Conservation (phyloP, 2,113 vertebrate species). For the Myrmecophaga tridactyla region DNA sequence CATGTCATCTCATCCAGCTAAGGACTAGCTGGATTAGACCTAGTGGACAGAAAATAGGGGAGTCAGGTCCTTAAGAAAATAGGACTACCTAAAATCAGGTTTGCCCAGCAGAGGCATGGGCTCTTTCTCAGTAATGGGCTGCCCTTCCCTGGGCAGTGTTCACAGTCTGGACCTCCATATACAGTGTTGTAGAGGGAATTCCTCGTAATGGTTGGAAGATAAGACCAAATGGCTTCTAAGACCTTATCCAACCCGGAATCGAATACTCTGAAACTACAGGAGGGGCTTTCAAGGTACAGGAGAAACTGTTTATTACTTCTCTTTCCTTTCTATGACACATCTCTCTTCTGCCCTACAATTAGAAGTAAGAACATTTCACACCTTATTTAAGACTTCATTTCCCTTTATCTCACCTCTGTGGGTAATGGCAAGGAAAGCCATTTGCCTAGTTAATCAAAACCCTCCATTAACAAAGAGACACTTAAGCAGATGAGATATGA, state of each 20-base stretch:
- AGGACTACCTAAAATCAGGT: not conserved
- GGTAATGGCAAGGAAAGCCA: constrained; percentile 54
- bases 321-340: not conserved
- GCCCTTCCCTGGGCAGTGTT: not conserved
- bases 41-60: not conserved
- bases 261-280: not conserved
- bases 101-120: not conserved
- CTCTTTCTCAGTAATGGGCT: not conserved
- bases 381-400: constrained; percentile 58
- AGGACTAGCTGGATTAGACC: not conserved
- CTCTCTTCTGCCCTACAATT: constrained; percentile 21
- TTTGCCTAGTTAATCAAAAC: constrained; percentile 59
- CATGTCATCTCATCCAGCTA: not conserved
- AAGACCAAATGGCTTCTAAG: constrained; percentile 35
- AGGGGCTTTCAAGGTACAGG: not conserved
- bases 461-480: not conserved
- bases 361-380: constrained; percentile 53
- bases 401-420: constrained; percentile 27
- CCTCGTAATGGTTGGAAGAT: not conserved
- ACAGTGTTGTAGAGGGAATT: not conserved
- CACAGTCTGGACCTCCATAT: not conserved
- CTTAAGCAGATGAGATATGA: constrained; percentile 3
- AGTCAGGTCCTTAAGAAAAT: not conserved
- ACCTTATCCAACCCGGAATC: not conserved
- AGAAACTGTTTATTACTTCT: constrained; percentile 44